phyloP scores from a whole-genome alignment of 2,113 vertebrate genomes.

The Leiothrix lutea region DNA sequence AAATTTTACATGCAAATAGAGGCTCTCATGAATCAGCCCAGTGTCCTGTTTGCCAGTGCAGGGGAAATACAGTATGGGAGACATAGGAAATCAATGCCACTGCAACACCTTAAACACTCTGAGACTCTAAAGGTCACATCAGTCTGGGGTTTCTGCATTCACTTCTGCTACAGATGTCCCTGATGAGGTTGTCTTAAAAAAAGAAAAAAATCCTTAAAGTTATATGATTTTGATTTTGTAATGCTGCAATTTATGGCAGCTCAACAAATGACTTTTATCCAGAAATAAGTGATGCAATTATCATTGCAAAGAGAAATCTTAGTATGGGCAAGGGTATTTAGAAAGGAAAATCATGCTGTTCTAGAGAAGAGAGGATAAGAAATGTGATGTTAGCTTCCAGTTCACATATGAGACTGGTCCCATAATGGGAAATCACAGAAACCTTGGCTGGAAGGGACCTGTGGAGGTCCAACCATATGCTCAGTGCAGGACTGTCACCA shows the following conservation, averaged over 20 bases:
- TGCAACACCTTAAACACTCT: background rate
- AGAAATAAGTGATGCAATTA: background rate
- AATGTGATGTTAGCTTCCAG: background rate
- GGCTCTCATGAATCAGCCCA: slow-evolving; percentile 1
- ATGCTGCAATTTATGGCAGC: background rate
- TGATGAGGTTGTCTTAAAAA: background rate
- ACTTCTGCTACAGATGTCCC: background rate
- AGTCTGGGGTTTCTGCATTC: background rate
- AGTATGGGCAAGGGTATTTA: background rate
- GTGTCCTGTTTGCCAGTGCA: slow-evolving; percentile 1
- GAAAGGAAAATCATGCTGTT: background rate
- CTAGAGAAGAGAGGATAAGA: background rate
- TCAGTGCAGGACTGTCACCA: background rate
- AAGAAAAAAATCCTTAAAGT: background rate
- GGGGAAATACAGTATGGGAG: slow-evolving; percentile 28
- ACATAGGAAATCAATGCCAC: slow-evolving; percentile 39
- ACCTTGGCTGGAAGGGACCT: background rate
- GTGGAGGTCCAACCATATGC: background rate
- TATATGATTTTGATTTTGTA: background rate
- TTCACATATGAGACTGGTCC: slow-evolving; percentile 4
- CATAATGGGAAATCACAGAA: slow-evolving; percentile 6
- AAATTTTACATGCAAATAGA: slow-evolving; percentile 37
- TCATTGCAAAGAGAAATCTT: background rate
- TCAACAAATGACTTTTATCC: background rate
- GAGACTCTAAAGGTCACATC: slow-evolving; percentile 19